Evolutionary conservation across 2,797 vertebrate genomes (phyloP).

Genomic region (Argentina silus): DNA sequence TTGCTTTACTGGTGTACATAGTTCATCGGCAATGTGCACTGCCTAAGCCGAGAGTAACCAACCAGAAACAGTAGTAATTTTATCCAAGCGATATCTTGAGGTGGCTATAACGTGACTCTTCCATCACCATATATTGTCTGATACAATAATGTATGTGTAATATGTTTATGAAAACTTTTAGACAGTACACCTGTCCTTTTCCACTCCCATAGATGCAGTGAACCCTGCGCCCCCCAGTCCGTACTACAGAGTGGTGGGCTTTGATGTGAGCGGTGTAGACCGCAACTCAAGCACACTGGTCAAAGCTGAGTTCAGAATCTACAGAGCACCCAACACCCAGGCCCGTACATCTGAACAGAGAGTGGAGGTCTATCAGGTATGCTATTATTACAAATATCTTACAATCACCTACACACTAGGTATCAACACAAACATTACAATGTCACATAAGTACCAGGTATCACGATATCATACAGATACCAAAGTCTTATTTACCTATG

Average conservation of each 20-base stretch:
- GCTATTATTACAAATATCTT: not conserved
- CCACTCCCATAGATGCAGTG: conserved; percentile 71
- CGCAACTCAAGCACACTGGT: conserved; percentile 80
- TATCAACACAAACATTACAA: not conserved
- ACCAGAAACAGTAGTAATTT: too few relatives aligned
- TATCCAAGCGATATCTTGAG: too few relatives aligned
- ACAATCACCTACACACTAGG: not conserved
- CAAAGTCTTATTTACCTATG: too few relatives aligned
- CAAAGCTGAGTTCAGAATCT: conserved; percentile 84
- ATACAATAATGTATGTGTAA: not conserved
- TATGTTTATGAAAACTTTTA: not conserved
- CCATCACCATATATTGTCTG: not conserved
- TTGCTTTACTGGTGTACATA: too few relatives aligned
- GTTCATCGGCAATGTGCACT: too few relatives aligned
- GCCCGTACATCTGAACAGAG: conserved; percentile 81
- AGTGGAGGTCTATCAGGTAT: conserved; percentile 84
- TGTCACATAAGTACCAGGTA: conserved; percentile 13
- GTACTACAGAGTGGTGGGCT: conserved; percentile 78
- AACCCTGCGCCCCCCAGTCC: conserved; percentile 66
- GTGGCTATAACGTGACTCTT: too few relatives aligned
- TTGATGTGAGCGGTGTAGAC: conserved; percentile 79
- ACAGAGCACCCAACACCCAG: conserved; percentile 79
- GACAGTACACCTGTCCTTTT: not conserved
- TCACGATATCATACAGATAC: not conserved
- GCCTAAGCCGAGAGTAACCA: too few relatives aligned